These are phyloP conservation scores for Heliconius congener DNA, from an alignment of 1,140 invertebrate species.

Conservation along the genomic window DNA sequence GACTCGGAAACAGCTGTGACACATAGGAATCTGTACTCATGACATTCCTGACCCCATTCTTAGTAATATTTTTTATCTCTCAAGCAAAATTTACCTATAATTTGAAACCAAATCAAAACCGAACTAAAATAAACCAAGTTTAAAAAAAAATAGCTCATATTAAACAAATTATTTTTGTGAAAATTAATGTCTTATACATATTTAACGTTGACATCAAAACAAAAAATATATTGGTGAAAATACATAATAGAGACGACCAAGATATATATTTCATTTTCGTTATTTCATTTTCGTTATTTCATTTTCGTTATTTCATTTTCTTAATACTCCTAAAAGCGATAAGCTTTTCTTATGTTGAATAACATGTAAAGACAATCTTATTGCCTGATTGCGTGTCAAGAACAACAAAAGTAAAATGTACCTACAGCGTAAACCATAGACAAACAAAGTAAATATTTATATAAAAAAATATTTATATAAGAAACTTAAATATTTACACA, in stretches of 20 bases:
- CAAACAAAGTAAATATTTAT: not conserved
- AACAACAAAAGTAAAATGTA: not conserved
- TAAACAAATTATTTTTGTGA: not conserved
- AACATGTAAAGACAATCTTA: not conserved
- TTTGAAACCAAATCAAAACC: not conserved
- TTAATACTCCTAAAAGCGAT: not conserved
- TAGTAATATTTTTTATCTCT: not conserved
- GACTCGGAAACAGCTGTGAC: slow-evolving; percentile 8
- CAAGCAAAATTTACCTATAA: not conserved
- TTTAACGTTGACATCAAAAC: no score
- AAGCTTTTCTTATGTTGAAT: not conserved
- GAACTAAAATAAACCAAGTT: not conserved
- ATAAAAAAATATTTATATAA: no score
- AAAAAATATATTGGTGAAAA: no score
- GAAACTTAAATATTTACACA: no score
- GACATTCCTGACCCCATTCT: slow-evolving; percentile 17
- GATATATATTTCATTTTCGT: no score
- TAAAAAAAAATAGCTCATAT: not conserved
- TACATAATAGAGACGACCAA: no score
- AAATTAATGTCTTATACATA: no score
- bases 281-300: not conserved
- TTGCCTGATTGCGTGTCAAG: not conserved
- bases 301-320: not conserved
- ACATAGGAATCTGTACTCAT: slow-evolving; percentile 16
- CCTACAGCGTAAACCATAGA: not conserved